These are phyloP conservation scores for Conchocele bisecta DNA, from an alignment of 2,888 invertebrate species.

Conservation along the genomic window DNA sequence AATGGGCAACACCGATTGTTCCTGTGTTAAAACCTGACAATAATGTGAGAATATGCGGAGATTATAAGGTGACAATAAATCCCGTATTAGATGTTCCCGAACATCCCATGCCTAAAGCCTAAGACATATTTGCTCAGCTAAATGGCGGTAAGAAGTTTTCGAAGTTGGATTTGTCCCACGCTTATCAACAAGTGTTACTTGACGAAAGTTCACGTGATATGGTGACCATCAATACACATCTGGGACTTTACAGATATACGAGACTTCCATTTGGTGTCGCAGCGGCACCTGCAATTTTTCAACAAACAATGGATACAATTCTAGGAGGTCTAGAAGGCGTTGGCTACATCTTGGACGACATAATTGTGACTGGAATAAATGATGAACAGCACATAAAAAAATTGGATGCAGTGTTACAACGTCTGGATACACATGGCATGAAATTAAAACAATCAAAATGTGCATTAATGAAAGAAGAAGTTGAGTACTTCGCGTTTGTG, in stretches of 20 bases:
- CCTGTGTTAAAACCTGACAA: constrained; percentile 8
- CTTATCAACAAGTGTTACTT: constrained; percentile 10
- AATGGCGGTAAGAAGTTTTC: constrained; percentile 1
- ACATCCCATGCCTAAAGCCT: constrained; percentile 3
- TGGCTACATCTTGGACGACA: constrained; percentile 27
- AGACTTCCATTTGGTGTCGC: constrained; percentile 24
- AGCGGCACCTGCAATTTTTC: constrained; percentile 13
- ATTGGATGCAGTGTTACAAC: constrained; percentile 11
- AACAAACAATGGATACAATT: constrained; percentile 23
- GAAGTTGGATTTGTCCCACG: constrained; percentile 3
- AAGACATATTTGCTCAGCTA: not conserved
- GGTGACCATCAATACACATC: not conserved
- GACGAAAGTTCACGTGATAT: not conserved
- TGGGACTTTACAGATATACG: constrained; percentile 14
- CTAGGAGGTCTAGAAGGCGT: constrained; percentile 14
- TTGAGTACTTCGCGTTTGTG: constrained; percentile 22
- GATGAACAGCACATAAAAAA: constrained; percentile 14
- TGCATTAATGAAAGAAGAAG: constrained; percentile 4
- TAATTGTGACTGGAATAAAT: constrained; percentile 18
- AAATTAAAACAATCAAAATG: constrained; percentile 20
- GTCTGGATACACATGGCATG: constrained; percentile 14
- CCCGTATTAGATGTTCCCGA: not conserved
- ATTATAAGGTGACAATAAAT: constrained; percentile 51
- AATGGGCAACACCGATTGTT: constrained; percentile 23
- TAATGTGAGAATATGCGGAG: constrained; percentile 34